Percentiles rank a stretch among this genome's conserved stretches.
Conservation (phyloP, 2,797 vertebrate genomes). For the Acrossocheilus fasciatus region DNA sequence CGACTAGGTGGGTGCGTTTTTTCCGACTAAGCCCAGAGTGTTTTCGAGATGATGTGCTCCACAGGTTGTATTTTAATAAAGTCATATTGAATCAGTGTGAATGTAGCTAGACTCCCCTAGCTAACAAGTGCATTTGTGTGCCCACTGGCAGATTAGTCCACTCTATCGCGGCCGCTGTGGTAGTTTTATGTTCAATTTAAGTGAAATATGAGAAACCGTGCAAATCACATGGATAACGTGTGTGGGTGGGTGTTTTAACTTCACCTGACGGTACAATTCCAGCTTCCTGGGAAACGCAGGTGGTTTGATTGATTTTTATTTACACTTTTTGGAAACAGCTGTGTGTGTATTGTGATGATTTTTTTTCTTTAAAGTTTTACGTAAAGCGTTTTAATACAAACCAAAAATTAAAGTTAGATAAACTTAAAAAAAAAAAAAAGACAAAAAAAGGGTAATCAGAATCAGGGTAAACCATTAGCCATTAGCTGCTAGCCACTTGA, state of each 20-base stretch:
- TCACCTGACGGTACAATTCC: conserved; percentile 21
- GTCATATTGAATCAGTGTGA: conserved; percentile 32
- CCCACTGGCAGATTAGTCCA: conserved; percentile 49
- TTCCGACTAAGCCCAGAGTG: background rate
- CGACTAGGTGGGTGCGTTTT: background rate
- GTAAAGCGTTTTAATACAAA: background rate
- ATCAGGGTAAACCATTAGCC: background rate
- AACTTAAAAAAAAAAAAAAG: background rate
- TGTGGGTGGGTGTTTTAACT: conserved; percentile 23
- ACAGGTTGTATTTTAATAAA: conserved; percentile 48
- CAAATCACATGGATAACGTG: conserved; percentile 13
- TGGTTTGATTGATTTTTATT: conserved; percentile 11
- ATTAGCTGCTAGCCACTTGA: background rate
- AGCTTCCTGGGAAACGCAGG: conserved; percentile 28
- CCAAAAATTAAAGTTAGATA: background rate
- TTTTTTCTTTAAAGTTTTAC: background rate
- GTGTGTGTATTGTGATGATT: background rate
- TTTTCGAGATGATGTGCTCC: conserved; percentile 4
- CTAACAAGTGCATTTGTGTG: conserved; percentile 28
- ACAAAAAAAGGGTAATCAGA: background rate
- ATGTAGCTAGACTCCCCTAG: conserved; percentile 13
- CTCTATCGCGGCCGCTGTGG: background rate
- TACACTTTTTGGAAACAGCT: conserved; percentile 31
- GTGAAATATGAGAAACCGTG: conserved; percentile 44
- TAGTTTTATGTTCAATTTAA: conserved; percentile 45